Conservation (phyloP, 2,113 vertebrate species). For the Syrmaticus mikado region DNA sequence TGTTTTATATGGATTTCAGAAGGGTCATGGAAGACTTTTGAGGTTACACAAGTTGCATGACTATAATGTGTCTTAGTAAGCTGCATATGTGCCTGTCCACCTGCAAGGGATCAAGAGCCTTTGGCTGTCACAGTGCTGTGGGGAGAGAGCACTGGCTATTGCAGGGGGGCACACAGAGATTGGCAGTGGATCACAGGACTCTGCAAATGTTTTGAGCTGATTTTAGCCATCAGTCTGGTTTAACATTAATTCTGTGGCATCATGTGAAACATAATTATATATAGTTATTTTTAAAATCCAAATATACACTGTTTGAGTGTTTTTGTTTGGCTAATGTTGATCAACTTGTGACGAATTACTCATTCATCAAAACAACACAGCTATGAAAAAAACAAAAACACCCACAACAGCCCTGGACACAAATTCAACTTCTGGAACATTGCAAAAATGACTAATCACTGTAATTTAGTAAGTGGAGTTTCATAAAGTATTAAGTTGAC, state of each 20-base stretch:
- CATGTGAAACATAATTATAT: not conserved
- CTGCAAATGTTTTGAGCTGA: not conserved
- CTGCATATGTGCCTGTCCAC: not conserved
- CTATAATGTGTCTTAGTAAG: not conserved
- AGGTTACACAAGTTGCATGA: not conserved
- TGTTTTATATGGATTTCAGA: not conserved
- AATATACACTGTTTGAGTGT: not conserved
- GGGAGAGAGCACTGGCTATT: not conserved
- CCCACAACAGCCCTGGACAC: not conserved
- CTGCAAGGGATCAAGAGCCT: not conserved
- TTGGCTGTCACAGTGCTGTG: rapidly evolving
- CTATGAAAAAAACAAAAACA: not conserved
- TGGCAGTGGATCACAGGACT: not conserved
- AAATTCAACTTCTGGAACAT: not conserved
- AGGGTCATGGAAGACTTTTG: not conserved
- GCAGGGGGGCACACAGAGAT: not conserved
- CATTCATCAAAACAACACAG: not conserved
- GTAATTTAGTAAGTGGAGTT: not conserved
- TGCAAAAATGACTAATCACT: not conserved
- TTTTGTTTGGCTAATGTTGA: not conserved
- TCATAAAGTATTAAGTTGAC: not conserved
- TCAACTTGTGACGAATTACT: not conserved
- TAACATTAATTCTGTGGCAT: not conserved
- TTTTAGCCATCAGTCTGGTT: not conserved
- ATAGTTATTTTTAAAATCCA: not conserved